Evolutionary conservation across 2,797 vertebrate genomes (phyloP).

Genomic region (Caiman crocodilus): DNA sequence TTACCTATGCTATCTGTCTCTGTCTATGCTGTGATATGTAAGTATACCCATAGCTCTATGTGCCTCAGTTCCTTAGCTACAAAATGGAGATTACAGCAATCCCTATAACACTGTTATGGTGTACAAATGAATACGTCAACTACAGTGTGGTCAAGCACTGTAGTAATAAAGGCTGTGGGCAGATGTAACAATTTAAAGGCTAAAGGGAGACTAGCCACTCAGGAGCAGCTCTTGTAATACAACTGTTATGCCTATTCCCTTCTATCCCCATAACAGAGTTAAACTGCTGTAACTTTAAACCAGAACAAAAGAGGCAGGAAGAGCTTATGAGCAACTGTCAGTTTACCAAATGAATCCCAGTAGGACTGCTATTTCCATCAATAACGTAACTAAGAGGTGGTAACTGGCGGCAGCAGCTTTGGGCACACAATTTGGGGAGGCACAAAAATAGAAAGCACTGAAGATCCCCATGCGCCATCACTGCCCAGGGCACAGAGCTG

Average conservation of each 20-base stretch:
- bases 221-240: too few relatives aligned
- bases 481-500: too few relatives aligned
- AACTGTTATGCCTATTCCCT: too few relatives aligned
- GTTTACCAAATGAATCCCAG: constrained; percentile 67
- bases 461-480: too few relatives aligned
- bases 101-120: accelerated
- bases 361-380: constrained; percentile 65
- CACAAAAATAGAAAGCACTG: too few relatives aligned
- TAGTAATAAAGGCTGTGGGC: not conserved
- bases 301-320: accelerated
- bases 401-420: too few relatives aligned
- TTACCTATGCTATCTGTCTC: too few relatives aligned
- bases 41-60: not conserved
- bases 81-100: not conserved
- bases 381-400: too few relatives aligned
- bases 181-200: too few relatives aligned
- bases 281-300: not conserved
- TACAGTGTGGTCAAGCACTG: not conserved
- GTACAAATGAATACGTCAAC: not conserved
- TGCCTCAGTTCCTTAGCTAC: not conserved
- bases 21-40: not conserved
- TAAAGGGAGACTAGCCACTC: too few relatives aligned
- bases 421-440: too few relatives aligned
- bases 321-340: not conserved
- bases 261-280: too few relatives aligned